Evolutionary conservation across 2,888 invertebrate species (phyloP).

Genomic region (Eubasilissa splendida): DNA sequence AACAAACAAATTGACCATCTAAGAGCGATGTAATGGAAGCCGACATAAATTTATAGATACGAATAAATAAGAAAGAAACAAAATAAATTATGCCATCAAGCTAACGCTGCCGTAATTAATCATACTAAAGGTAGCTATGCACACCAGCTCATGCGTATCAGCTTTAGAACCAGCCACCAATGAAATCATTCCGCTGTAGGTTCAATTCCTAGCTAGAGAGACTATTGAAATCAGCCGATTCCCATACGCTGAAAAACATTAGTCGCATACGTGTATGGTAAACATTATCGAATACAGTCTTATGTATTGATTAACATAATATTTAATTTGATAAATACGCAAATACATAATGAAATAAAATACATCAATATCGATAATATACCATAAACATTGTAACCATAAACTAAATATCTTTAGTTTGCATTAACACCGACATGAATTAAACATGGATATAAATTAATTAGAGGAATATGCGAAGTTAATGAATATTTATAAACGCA

Average conservation of each 20-base stretch:
- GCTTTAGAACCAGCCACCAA: conserved; percentile 1
- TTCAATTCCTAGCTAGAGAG: neutral
- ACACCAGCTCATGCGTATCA: neutral
- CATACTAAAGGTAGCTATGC: neutral
- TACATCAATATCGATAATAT: neutral
- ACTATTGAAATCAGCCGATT: conserved; percentile 5
- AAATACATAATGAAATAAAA: neutral
- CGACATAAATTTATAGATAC: conserved; percentile 19
- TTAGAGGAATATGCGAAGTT: neutral
- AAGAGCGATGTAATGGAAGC: neutral
- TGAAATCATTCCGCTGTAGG: neutral
- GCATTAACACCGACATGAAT: conserved; percentile 9
- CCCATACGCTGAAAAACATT: neutral
- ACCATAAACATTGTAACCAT: neutral
- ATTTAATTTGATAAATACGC: conserved; percentile 19
- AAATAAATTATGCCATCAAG: conserved; percentile 32
- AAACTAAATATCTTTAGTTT: conserved; percentile 18
- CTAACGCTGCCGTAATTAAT: conserved; percentile 14
- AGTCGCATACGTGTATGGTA: neutral
- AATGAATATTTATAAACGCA: conserved; percentile 14
- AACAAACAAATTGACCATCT: too few species aligned
- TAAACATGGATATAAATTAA: conserved; percentile 17
- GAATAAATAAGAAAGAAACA: conserved; percentile 7
- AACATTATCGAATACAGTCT: neutral
- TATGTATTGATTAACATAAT: neutral